These are phyloP conservation scores for Coenonympha arcania DNA, from an alignment of 2,888 invertebrate species.

Conservation along the genomic window DNA sequence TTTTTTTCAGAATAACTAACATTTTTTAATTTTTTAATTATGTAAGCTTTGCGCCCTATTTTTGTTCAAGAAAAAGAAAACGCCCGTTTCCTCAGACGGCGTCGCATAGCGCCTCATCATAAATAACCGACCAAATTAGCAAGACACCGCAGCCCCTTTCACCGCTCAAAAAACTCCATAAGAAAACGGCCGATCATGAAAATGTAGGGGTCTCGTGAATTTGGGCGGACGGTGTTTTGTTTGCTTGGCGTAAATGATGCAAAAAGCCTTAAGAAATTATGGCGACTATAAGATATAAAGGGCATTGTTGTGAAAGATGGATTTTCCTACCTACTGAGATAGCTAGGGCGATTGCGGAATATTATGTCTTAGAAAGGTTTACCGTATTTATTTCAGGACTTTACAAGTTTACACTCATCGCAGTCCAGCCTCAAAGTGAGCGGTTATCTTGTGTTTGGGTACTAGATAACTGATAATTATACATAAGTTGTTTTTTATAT, in stretches of 20 bases:
- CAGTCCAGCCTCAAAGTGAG: no score
- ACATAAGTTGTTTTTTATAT: no score
- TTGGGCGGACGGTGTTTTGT: slow-evolving; percentile 43
- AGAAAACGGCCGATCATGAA: slow-evolving; percentile 26
- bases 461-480: no score
- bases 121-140: slow-evolving; percentile 33
- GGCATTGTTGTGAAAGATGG: slow-evolving; percentile 14
- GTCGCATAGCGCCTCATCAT: slow-evolving; percentile 32
- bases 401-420: no score
- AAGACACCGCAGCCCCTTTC: slow-evolving; percentile 28
- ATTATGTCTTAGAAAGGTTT: background rate
- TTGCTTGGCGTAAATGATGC: slow-evolving; percentile 48
- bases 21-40: background rate
- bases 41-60: background rate
- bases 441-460: no score
- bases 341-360: background rate
- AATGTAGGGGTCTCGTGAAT: slow-evolving; percentile 28
- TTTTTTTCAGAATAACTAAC: no score
- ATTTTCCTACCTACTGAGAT: slow-evolving; percentile 22
- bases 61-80: slow-evolving; percentile 14
- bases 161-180: slow-evolving; percentile 16
- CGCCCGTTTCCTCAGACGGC: slow-evolving; percentile 37
- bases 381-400: background rate
- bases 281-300: slow-evolving; percentile 20
- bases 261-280: slow-evolving; percentile 41